Base-by-base conservation (phyloP, 2,797 vertebrate species). In the Lacerta viridis region DNA sequence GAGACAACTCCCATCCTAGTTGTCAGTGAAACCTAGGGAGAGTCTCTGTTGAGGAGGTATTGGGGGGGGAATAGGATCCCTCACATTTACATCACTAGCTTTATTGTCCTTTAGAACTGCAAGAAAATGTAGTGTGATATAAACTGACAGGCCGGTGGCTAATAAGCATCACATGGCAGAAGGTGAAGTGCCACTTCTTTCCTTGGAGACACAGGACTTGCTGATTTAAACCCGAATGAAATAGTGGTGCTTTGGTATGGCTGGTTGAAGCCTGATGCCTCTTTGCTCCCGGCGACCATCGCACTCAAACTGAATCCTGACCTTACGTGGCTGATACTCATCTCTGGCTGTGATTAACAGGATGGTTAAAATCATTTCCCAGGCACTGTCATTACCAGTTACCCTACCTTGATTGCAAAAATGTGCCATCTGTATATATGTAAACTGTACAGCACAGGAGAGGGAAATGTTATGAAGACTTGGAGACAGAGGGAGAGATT, bases 311-410 rank as follows among this genome's bases (percentile, higher is more conserved):
- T 74, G 18, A 3, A 0, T 76, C 81, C 25, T 84, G 46, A 69
- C 83, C 80, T 89, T 87, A 61, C 46, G 43, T 0, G 0, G 20
- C 80, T 84, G 75, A 25, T 80, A 43, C 20, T 86, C 89, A 27
- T 1, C 29, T 89, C 41, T 27, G 64, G 27, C 64, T 2, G 1
- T 79, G 72, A 85, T 3, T 79, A 89, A 88, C 20, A 13, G 66
- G 23, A 85, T 75, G 23, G 68, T 78, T 78, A 55, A 46, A 71
- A 80, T 69, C 11, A 2, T 86, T 61, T 78, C 81, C 4, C 41
- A 15, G 11, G 50, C 9, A 68, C 69, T 75, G 46, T 77, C 74
- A n/a, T 36, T 86, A 89, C 86, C 90, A 91, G 64, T 90, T n/a
- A 5, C 36, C 25, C 75, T 39, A 17, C 88, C 90, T 29, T 78